Percentiles rank a stretch among this genome's conserved stretches.
Conservation (phyloP, 1,140 invertebrate genomes). For the Rhizoglyphus robini region DNA sequence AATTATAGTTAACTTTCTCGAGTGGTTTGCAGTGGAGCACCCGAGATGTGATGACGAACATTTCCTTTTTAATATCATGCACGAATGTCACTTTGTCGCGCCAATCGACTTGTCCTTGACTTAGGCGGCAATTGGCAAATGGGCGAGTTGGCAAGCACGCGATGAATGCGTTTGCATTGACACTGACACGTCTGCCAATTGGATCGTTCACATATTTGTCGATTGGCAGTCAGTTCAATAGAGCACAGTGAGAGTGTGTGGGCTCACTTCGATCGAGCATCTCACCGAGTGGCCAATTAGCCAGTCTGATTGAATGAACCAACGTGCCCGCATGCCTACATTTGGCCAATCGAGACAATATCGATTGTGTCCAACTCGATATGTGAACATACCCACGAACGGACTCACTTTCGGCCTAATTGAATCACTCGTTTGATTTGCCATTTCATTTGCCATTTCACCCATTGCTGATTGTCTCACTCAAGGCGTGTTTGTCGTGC, state of each 20-base stretch:
- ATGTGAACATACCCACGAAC: background rate
- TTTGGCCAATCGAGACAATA: constrained; percentile 13
- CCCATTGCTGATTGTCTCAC: too few species aligned
- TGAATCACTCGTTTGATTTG: too few species aligned
- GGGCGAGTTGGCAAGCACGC: too few species aligned
- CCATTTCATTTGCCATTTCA: too few species aligned
- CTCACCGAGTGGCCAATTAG: background rate
- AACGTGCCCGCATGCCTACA: background rate
- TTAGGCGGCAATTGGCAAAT: background rate
- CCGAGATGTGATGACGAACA: too few species aligned
- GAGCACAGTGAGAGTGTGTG: background rate
- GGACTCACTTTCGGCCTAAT: background rate
- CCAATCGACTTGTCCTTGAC: too few species aligned
- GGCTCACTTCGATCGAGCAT: background rate
- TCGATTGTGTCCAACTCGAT: background rate
- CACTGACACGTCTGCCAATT: background rate
- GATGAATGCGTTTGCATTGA: background rate
- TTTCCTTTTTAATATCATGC: too few species aligned
- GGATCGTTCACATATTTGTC: background rate
- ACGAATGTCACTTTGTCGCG: background rate
- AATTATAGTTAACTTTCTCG: too few species aligned
- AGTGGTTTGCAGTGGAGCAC: too few species aligned
- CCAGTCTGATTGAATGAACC: constrained; percentile 7
- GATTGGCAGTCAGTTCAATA: background rate
- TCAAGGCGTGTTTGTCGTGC: too few species aligned